Evolutionary conservation across 2,888 invertebrate species (phyloP), one percentile per base, ranked within the genome.

Genomic region (Xanthorhoe spadicearia): DNA sequence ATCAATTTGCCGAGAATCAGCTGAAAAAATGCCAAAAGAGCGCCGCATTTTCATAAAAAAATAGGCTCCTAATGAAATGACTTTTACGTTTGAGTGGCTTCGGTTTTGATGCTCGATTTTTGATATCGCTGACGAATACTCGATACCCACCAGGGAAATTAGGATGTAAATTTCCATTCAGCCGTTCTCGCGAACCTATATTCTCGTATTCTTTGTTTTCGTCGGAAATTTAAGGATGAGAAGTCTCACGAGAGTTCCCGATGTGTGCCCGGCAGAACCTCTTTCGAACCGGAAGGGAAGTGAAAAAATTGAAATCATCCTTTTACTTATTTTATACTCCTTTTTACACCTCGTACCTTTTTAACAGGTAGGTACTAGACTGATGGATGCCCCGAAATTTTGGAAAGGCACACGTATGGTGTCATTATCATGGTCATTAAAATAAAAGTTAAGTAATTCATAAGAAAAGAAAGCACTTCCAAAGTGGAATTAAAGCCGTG

Each of bases 81-180:
- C 62, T 71, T 71, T 74, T 66, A 68, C 69, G 62, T 64, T 53
- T 55, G 60, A 67, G 64, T 62, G 60, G 61, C 46, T 62, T 64
- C 59, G 53, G 63, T 67, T 71, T 70, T 71, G 62, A 72, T 75
- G 74, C 82, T 82, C 82, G 80, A 86, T 83, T 86, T 87, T 84
- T 87, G 85, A 86, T 88, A 87, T 83, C 76, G 80, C 86, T 88
- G 88, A 90, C 88, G 88, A 89, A 88, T 85, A 85, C 80, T 81
- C 79, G 80, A 79, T 82, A 82, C 74, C 73, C 93, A 84, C 93
- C 68, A 77, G 93, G 93, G 93, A 93, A 93, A 93, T 93, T 92
- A 93, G 90, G 87, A 92, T 91, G 91, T 91, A 92, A 92, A 93
- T 92, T 91, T 90, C 82, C 86, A 88, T 89, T 90, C 87, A 81